phyloP scores from a whole-genome alignment of 1,140 invertebrate genomes.

The Macrosteles quadrilineatus region DNA sequence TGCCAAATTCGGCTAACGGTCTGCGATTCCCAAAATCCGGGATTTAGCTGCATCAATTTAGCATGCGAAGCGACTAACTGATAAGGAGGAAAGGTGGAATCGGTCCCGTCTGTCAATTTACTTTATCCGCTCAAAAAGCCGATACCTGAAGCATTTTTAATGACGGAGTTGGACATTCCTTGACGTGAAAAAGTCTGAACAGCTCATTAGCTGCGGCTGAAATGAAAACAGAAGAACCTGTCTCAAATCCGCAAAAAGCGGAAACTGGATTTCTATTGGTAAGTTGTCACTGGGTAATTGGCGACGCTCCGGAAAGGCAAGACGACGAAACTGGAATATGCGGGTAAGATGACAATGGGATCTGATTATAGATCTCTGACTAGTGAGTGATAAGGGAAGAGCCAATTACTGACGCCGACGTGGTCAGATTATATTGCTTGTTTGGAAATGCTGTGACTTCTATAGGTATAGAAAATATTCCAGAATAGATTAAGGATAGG shows the following conservation, averaged over 20 bases:
- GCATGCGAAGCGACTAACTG: no score
- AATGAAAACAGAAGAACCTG: slow-evolving; percentile 24
- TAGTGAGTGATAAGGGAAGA: no score
- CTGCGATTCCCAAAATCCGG: background rate
- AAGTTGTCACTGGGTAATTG: slow-evolving; percentile 11
- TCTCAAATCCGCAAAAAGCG: slow-evolving; percentile 23
- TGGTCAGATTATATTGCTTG: no score
- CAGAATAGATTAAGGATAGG: no score
- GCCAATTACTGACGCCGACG: no score
- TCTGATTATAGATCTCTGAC: no score
- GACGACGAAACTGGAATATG: slow-evolving; percentile 15
- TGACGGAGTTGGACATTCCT: slow-evolving; percentile 16
- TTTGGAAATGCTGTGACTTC: no score
- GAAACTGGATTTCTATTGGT: slow-evolving; percentile 26
- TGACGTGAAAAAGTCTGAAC: slow-evolving; percentile 23
- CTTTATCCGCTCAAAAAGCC: slow-evolving; percentile 12
- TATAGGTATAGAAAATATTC: no score
- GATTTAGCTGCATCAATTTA: no score
- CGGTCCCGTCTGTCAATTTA: slow-evolving; percentile 8
- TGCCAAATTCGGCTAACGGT: background rate
- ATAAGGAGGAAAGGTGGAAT: background rate
- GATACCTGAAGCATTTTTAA: slow-evolving; percentile 24
- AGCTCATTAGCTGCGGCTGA: slow-evolving; percentile 23
- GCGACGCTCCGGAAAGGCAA: slow-evolving; percentile 11
- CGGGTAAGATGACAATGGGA: background rate